Percentiles rank a stretch among this genome's conserved stretches.
Conservation (phyloP, 2,888 invertebrate species). For the Cactoblastis cactorum region DNA sequence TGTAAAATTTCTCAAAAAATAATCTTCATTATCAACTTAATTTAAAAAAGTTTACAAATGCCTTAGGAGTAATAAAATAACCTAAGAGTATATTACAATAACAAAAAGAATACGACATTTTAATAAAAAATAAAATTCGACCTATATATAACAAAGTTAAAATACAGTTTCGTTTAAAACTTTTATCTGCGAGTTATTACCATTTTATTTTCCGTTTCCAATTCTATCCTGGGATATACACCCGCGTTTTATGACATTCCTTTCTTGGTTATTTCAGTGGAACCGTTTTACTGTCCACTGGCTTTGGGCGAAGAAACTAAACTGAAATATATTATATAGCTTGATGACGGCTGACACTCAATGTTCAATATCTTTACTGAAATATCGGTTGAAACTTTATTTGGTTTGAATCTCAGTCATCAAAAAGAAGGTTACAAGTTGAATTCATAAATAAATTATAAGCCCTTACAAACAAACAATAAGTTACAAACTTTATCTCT, state of each 20-base stretch:
- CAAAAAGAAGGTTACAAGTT: too few species aligned
- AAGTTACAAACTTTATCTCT: too few species aligned
- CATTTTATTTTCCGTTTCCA: constrained; percentile 7
- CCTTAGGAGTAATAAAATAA: too few species aligned
- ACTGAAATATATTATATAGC: background rate
- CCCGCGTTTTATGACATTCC: background rate
- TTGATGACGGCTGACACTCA: background rate
- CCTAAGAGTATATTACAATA: too few species aligned
- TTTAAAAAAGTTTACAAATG: too few species aligned
- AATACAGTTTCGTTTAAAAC: background rate
- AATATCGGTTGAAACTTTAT: background rate
- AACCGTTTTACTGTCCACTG: background rate
- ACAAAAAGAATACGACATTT: too few species aligned
- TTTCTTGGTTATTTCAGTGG: background rate
- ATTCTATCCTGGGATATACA: background rate
- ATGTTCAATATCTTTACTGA: background rate
- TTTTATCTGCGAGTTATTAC: constrained; percentile 1
- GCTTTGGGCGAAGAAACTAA: background rate
- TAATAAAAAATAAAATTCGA: background rate
- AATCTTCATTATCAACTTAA: too few species aligned
- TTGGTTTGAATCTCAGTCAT: too few species aligned
- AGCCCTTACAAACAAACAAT: too few species aligned
- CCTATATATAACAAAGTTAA: background rate
- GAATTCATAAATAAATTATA: too few species aligned
- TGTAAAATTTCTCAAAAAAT: too few species aligned